Evolutionary conservation across 2,797 vertebrate genomes (phyloP), one percentile per base, ranked within the genome.

Genomic region (Pyrocephalus nanus): DNA sequence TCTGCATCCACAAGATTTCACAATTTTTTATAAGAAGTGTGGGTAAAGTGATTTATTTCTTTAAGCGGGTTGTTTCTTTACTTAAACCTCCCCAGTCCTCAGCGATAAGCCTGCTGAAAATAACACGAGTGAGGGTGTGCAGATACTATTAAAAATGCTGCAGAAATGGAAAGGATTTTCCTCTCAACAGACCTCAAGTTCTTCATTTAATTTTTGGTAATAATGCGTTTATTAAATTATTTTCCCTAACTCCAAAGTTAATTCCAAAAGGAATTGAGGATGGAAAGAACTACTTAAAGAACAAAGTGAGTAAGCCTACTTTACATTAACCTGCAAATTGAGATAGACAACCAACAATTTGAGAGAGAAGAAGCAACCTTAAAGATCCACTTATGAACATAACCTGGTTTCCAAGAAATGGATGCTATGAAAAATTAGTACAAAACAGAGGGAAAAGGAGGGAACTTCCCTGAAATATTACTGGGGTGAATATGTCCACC

Each of bases 151-250:
- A 71, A 78, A 87, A 94, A 57, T 61, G 48, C 34, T 72, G 54
- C 64, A 70, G 66, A 89, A 96, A 93, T 86, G 8, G 79, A 86
- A 92, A 92, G 70, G 66, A 69, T 92, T 96, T 97, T 89, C 66
- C 25, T 88, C 47, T 78, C 64, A 95, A 88, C 60, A 86, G 58
- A 86, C 34, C 15, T 86, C 42, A 83, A 79, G 38, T 76, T 77
- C 62, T 93, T 64, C 0, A 54, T 84, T 87, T 94, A 72, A 78
- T 71, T 94, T 93, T 92, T 81, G 38, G 62, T 64, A 84, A 93
- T 79, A 70, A 58, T 82, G 34, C 20, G 78, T 92, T 90, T 89
- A 88, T 93, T 48, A 77, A 85, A 85, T 93, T 92, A 90, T 91
- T 93, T 93, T 79, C 71, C 7, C 1, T 70, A 61, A 82, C 90